phyloP scores from a whole-genome alignment of 2,888 invertebrate species.

The Lamproptera curius region DNA sequence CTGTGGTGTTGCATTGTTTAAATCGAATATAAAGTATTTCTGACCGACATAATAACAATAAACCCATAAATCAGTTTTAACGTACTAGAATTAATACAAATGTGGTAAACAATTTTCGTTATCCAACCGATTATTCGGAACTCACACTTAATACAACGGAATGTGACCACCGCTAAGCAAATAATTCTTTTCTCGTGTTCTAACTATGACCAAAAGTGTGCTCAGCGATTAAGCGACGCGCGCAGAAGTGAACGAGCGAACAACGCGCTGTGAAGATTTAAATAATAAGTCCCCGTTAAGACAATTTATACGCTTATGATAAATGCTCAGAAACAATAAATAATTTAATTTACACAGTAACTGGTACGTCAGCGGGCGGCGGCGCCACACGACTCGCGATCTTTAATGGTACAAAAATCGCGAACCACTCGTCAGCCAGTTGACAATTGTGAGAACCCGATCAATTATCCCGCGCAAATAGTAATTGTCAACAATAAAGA shows the following conservation, averaged over 20 bases:
- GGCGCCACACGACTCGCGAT: constrained; percentile 48
- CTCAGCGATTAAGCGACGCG: constrained; percentile 11
- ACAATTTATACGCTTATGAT: constrained; percentile 54
- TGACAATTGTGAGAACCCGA: constrained; percentile 77
- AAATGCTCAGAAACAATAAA: constrained; percentile 40
- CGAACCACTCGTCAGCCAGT: constrained; percentile 59
- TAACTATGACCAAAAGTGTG: constrained; percentile 36
- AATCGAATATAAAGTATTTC: constrained; percentile 24
- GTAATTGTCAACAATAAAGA: constrained; percentile 72
- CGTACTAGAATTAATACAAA: too few species aligned
- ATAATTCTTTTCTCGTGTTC: constrained; percentile 45
- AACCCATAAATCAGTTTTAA: constrained; percentile 2
- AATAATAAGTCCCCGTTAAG: constrained; percentile 63
- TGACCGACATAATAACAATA: constrained; percentile 1
- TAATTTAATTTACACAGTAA: constrained; percentile 42
- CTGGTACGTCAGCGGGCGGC: constrained; percentile 42
- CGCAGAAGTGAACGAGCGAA: constrained; percentile 42
- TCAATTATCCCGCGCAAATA: constrained; percentile 75
- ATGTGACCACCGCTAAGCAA: constrained; percentile 51
- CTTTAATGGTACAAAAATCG: constrained; percentile 60
- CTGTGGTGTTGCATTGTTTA: constrained; percentile 44
- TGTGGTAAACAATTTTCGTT: too few species aligned
- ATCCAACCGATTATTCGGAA: constrained; percentile 25
- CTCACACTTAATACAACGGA: constrained; percentile 26
- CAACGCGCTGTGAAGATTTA: constrained; percentile 49